Evolutionary conservation across 2,797 vertebrate species (phyloP).

Genomic region (Astyanax mexicanus): DNA sequence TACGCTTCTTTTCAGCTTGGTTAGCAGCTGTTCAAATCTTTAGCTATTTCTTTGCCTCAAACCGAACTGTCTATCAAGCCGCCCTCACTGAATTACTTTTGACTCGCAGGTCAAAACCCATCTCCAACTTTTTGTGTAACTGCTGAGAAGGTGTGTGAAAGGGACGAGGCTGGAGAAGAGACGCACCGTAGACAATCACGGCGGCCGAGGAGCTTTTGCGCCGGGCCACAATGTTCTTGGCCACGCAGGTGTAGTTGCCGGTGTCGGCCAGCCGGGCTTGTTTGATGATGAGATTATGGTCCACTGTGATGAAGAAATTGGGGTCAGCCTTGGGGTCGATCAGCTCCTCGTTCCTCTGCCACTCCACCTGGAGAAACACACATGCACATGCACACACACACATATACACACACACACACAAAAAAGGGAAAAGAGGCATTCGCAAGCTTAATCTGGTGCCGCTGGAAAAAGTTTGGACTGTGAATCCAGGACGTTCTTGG

Average conservation of each 20-base stretch:
- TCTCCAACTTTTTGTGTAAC: conserved; percentile 43
- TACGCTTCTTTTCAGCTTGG: not conserved
- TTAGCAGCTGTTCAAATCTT: not conserved
- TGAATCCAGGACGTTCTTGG: not conserved
- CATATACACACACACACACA: conserved; percentile 18
- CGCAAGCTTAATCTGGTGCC: conserved; percentile 53
- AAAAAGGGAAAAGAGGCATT: conserved; percentile 47
- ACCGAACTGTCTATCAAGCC: conserved; percentile 29
- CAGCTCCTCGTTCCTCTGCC: conserved; percentile 94
- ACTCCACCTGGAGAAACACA: conserved; percentile 88
- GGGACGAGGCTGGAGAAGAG: conserved; percentile 37
- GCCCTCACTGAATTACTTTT: conserved; percentile 41
- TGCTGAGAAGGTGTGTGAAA: conserved; percentile 27
- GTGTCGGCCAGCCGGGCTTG: conserved; percentile 95
- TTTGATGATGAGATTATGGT: conserved; percentile 95
- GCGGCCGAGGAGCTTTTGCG: conserved; percentile 92
- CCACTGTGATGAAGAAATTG: conserved; percentile 92
- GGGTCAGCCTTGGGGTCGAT: conserved; percentile 91
- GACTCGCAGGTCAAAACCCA: conserved; percentile 46
- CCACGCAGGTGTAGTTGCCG: conserved; percentile 98
- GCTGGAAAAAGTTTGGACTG: not conserved
- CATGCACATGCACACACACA: conserved; percentile 9
- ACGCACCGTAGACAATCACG: conserved; percentile 91
- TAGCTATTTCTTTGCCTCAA: not conserved
- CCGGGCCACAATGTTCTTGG: conserved; percentile 97